Conservation (phyloP, 1,140 invertebrate species). For the Pachyrhynchus sulphureomaculatus region DNA sequence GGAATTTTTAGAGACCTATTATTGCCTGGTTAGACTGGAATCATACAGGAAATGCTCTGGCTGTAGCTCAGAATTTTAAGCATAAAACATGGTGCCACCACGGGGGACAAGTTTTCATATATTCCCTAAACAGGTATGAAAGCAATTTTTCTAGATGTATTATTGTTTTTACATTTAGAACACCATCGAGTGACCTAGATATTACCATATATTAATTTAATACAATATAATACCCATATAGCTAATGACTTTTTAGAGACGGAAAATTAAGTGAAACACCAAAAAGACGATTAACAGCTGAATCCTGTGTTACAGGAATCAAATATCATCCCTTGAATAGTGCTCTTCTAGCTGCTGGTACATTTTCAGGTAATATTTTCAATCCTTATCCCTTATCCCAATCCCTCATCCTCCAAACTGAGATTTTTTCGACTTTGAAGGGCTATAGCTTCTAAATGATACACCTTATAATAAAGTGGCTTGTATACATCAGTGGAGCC, state of each 20-base stretch:
- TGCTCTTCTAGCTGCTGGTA: conserved; percentile 42
- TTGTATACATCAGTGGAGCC: no score
- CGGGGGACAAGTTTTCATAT: conserved; percentile 35
- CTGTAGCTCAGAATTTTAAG: conserved; percentile 38
- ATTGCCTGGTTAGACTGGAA: conserved; percentile 43
- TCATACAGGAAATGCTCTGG: conserved; percentile 41
- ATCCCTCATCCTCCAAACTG: no score
- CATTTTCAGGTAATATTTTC: conserved; percentile 45
- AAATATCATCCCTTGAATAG: conserved; percentile 43
- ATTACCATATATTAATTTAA: no score
- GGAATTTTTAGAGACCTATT: conserved; percentile 17
- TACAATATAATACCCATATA: no score
- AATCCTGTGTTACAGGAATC: conserved; percentile 40
- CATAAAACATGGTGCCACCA: conserved; percentile 49
- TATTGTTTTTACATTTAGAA: no score
- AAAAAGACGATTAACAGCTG: conserved; percentile 38
- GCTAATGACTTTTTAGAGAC: conserved; percentile 38
- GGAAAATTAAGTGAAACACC: conserved; percentile 37
- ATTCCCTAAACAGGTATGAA: conserved; percentile 24
- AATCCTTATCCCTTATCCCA: no score
- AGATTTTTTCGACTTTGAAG: no score
- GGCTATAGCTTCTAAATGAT: no score
- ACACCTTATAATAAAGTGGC: no score
- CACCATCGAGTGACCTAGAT: background rate
- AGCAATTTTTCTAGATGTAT: no score